Base-by-base conservation (phyloP, 2,888 invertebrate species). In the Nysson spinosus region DNA sequence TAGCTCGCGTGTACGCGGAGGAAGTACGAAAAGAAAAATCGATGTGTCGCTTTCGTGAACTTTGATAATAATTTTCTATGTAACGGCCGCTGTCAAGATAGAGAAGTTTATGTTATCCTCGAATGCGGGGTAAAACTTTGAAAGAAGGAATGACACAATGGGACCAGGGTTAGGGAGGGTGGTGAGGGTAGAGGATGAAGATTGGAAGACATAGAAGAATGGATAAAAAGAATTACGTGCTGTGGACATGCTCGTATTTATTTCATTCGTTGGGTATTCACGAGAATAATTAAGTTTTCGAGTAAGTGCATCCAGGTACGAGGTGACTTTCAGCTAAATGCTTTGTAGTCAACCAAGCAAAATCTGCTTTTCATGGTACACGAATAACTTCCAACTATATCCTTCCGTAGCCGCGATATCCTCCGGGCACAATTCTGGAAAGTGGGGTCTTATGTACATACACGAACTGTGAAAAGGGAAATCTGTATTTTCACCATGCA, bases 261-360 rank as follows among this genome's bases (percentile, higher is more conserved):
- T 34, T 9, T 16, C 40, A 65, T 51, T 62, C 49, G 14, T n/a
- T 44, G 19, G 44, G 40, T 40, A 65, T 44, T 49, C 40, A 17
- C 35, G 28, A 22, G 55, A 40, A 46, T 42, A 47, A 64, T 56
- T 47, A 64, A 63, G 64, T 51, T 42, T 35, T 32, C 46, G 43
- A 47, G 47, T 64, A 51, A 66, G 47, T 63, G 49, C 34, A 3
- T 7, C 6, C 17, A n/a, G n/a, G 44, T 17, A 17, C 30, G 35
- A 12, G 16, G 39, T 9, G 12, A 17, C 7, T 7, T 11, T 19
- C 11, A 4, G 42, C 26, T 16, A 24, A 52, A 54, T 7, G 47
- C 40, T 30, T 26, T 24, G 11, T 16, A 6, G 11, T 3, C 42
- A 11, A 54, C 34, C 14, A 12, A n/a, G 20, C 19, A 39, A 43